phyloP scores from a whole-genome alignment of 1,140 invertebrate species.

The Thalassaphorura encarpata region DNA sequence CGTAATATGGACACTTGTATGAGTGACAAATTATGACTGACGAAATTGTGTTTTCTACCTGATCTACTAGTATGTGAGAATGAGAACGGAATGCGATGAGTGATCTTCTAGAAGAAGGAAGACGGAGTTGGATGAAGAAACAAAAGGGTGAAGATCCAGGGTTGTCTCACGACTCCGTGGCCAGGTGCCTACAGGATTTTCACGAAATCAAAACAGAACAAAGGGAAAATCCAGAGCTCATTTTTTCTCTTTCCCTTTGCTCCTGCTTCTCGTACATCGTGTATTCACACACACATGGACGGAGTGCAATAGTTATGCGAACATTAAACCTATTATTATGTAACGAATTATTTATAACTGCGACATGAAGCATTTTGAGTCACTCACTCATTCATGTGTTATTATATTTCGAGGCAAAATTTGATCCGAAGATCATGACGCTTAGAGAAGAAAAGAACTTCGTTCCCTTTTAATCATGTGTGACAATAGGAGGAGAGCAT shows the following conservation, averaged over 20 bases:
- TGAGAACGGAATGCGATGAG: too few species aligned
- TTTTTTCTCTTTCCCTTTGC: background rate
- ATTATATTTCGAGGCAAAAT: background rate
- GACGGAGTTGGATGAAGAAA: background rate
- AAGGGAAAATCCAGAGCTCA: slow-evolving; percentile 18
- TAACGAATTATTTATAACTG: background rate
- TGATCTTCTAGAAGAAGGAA: too few species aligned
- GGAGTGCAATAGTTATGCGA: background rate
- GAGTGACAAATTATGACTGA: background rate
- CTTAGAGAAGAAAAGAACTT: slow-evolving; percentile 9
- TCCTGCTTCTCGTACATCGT: background rate
- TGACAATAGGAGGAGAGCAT: slow-evolving; percentile 21
- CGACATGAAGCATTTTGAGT: background rate
- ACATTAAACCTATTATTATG: background rate
- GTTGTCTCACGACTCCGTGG: slow-evolving; percentile 8
- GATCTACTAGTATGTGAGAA: background rate
- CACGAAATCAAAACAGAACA: slow-evolving; percentile 32
- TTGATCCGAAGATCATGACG: slow-evolving; percentile 25
- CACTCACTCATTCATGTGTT: background rate
- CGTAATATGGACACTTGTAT: background rate
- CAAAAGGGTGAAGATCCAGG: slow-evolving; percentile 1
- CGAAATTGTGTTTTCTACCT: background rate
- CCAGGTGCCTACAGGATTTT: slow-evolving; percentile 29
- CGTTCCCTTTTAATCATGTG: slow-evolving; percentile 21
- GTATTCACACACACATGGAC: background rate